These are phyloP conservation scores for Empidonax traillii DNA, from an alignment of 2,113 vertebrate species.

Conservation along the genomic window DNA sequence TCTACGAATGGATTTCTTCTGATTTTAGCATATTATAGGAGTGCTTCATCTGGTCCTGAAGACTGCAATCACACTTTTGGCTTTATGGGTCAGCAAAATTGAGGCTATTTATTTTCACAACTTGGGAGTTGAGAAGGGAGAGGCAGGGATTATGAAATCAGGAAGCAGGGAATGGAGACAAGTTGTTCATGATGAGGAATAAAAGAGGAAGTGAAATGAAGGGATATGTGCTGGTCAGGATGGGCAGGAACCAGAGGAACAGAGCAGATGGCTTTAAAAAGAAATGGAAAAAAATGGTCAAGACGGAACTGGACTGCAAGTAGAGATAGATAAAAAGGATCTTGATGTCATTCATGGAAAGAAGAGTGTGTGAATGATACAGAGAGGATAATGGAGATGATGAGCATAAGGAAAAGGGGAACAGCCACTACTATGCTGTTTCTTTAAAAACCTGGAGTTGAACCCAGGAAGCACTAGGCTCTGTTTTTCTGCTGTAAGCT, in stretches of 20 bases:
- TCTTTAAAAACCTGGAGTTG: neutral
- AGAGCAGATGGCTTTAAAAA: neutral
- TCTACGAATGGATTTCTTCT: neutral
- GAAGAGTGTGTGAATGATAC: neutral
- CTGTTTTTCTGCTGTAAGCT: neutral
- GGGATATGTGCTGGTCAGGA: neutral
- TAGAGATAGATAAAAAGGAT: neutral
- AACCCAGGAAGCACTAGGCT: neutral
- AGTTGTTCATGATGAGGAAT: neutral
- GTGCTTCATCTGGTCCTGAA: neutral
- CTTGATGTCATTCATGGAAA: accelerated
- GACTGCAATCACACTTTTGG: neutral
- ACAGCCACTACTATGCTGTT: neutral
- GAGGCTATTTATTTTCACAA: neutral
- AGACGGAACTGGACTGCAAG: neutral
- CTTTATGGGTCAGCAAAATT: neutral
- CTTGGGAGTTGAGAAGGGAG: neutral
- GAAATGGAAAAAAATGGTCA: neutral
- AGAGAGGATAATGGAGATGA: neutral
- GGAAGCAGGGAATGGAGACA: neutral
- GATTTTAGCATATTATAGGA: neutral
- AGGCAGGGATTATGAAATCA: neutral
- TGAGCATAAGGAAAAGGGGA: neutral
- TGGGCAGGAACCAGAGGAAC: neutral
- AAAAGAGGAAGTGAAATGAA: neutral